Evolutionary conservation across 2,797 vertebrate species (phyloP), one percentile per base, ranked within the genome.

Genomic region (Spinus pinus): DNA sequence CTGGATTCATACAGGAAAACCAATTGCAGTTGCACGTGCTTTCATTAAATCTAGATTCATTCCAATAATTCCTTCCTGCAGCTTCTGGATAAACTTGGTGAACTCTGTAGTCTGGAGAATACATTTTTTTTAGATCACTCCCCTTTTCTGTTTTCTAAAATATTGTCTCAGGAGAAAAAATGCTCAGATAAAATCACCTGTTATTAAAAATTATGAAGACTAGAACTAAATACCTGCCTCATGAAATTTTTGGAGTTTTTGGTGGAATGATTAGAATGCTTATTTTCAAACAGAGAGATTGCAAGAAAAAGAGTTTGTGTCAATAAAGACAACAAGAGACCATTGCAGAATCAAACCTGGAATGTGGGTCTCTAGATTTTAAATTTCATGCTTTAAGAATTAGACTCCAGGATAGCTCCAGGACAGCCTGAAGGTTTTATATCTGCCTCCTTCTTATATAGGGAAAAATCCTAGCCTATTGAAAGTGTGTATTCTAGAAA

Each of bases 401-500:
- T 15, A 60, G 14, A 46, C 14, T 6, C 6, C 24, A 31, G 51
- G 7, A 24, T 41, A 78, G 62, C 16, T 70, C 37, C 41, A 67
- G 67, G 12, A 35, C 21, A 60, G 9, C 24, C 81, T 69, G 4
- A 46, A 77, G 49, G 12, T 14, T 14, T 64, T 80, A 1, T 56
- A 37, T 82, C 18, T 81, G 16, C 30, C 28, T 80, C 35, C n/a
- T 25, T 81, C 37, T n/a, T 16, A 5, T 47, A 18, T 3, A 69
- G 16, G 46, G 42, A 53, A 91, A 85, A 94, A 35, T 42, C 61
- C 47, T 78, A 54, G 31, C 14, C n/a, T 69, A 21, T 30, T 88
- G 46, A 61, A 89, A 88, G 50, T 64, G 70, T 82, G 37, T 96
- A 88, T 86, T 95, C 62, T 93, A 62, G 80, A 94, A 94, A 93